phyloP scores from a whole-genome alignment of 2,113 vertebrate species.

The Asarcornis scutulata region DNA sequence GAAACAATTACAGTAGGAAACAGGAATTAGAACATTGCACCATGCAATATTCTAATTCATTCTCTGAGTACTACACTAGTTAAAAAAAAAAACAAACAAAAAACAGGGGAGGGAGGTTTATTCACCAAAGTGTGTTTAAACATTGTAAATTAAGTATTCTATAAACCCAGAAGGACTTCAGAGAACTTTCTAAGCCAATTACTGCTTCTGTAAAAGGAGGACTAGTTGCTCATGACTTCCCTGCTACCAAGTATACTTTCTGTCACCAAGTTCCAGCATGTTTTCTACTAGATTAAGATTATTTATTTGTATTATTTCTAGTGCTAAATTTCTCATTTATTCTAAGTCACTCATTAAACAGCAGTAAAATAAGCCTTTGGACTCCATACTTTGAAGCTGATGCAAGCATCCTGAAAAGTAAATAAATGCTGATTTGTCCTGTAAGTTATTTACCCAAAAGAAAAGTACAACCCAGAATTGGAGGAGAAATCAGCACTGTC shows the following conservation, averaged over 20 bases:
- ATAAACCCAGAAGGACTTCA: neutral
- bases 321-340: neutral
- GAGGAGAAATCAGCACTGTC: slow-evolving; percentile 39
- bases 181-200: neutral
- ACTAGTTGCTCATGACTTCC: neutral
- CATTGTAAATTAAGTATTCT: neutral
- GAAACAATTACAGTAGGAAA: neutral
- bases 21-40: neutral
- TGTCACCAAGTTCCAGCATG: neutral
- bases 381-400: neutral
- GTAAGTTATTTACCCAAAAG: neutral
- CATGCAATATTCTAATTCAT: neutral
- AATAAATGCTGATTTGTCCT: neutral
- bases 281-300: neutral
- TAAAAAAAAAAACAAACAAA: neutral
- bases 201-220: neutral
- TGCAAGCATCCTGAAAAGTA: neutral
- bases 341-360: slow-evolving; percentile 39
- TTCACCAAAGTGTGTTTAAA: neutral
- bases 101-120: rapidly evolving
- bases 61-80: neutral
- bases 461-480: neutral
- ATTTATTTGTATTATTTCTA: neutral
- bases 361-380: slow-evolving; percentile 26
- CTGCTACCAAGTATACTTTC: neutral